These are phyloP conservation scores for Myripristis jacobus DNA, from an alignment of 2,797 vertebrate species.

Conservation along the genomic window DNA sequence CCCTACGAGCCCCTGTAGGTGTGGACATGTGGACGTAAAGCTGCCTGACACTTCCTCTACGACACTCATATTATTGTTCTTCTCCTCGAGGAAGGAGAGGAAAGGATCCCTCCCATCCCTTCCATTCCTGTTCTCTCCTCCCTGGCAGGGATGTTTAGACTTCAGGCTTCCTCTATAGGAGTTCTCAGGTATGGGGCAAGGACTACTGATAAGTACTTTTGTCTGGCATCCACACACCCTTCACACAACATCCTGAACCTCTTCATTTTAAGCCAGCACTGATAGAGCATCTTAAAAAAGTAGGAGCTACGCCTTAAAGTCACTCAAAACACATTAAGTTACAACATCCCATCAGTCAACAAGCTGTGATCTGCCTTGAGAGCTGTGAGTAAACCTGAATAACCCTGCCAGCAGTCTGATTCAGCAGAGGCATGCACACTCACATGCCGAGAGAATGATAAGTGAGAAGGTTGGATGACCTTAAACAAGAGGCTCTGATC, in stretches of 20 bases:
- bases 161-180: constrained; percentile 56
- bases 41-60: constrained; percentile 58
- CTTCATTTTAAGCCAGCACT: background rate
- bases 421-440: constrained; percentile 24
- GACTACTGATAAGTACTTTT: constrained; percentile 28
- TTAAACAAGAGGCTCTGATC: constrained; percentile 4
- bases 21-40: constrained; percentile 54
- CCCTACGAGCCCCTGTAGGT: constrained; percentile 38
- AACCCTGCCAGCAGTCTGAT: constrained; percentile 16
- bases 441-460: constrained; percentile 12
- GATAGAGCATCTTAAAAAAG: background rate
- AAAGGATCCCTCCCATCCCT: constrained; percentile 76
- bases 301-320: constrained; percentile 2
- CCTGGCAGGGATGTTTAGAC: constrained; percentile 67
- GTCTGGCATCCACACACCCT: background rate
- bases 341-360: constrained; percentile 26
- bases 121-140: constrained; percentile 55
- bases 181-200: constrained; percentile 60
- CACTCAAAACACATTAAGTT: constrained; percentile 45
- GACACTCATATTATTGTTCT: constrained; percentile 71
- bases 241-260: constrained; percentile 13
- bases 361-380: constrained; percentile 20
- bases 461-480: constrained; percentile 15
- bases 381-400: constrained; percentile 49
- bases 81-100: constrained; percentile 54